A percentile compares a stretch with the other conserved stretches of the same genome.
These are phyloP conservation scores for Rotaria socialis DNA, from an alignment of 2,888 invertebrate genomes.

Conservation along the genomic window DNA sequence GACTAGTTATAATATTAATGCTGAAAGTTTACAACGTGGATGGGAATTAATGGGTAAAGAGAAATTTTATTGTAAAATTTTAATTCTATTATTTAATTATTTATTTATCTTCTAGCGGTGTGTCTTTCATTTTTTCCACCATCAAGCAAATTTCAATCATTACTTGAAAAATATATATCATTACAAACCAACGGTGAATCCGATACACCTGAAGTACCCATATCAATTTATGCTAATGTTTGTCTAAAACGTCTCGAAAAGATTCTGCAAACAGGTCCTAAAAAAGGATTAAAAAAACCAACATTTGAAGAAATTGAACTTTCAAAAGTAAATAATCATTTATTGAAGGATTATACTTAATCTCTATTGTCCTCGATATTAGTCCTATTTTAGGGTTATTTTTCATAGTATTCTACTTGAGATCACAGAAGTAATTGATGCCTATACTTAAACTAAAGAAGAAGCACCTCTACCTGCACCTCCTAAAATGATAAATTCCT, in stretches of 20 bases:
- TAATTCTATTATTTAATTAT: too few relatives aligned
- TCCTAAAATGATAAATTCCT: too few relatives aligned
- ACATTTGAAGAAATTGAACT: slow-evolving; percentile 86
- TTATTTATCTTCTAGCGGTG: slow-evolving; percentile 65
- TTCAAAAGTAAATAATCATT: slow-evolving; percentile 64
- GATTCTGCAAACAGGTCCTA: slow-evolving; percentile 77
- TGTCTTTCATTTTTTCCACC: slow-evolving; percentile 90
- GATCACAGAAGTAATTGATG: too few relatives aligned
- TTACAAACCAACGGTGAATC: slow-evolving; percentile 64
- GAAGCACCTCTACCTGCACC: too few relatives aligned
- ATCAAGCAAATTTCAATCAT: slow-evolving; percentile 82
- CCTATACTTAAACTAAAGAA: too few relatives aligned
- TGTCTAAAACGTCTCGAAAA: slow-evolving; percentile 81
- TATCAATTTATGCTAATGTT: slow-evolving; percentile 69
- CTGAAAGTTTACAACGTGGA: slow-evolving; percentile 82
- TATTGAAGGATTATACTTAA: too few relatives aligned
- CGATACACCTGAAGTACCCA: slow-evolving; percentile 24
- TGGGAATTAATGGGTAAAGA: slow-evolving; percentile 75
- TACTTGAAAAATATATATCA: slow-evolving; percentile 77
- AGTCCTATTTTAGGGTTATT: too few relatives aligned
- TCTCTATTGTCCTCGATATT: too few relatives aligned
- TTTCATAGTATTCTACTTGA: too few relatives aligned
- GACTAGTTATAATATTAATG: slow-evolving; percentile 85
- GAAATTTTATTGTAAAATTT: background rate
- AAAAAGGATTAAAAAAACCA: slow-evolving; percentile 78